Conservation (phyloP, 2,888 invertebrate genomes). For the Zaprionus bogoriensis region DNA sequence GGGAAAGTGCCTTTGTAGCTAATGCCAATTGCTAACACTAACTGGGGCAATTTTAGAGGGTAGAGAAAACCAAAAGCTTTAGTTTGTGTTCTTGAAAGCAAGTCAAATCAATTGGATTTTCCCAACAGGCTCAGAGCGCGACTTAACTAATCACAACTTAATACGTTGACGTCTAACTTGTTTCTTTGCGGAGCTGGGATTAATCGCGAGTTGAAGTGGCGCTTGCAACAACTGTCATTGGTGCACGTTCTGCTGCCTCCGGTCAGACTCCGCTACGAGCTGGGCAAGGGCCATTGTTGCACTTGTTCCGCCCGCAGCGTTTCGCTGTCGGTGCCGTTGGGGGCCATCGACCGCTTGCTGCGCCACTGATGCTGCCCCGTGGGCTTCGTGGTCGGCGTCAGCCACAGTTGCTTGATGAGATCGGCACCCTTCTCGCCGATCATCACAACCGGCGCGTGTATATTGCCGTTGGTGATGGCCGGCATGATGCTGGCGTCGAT, state of each 20-base stretch:
- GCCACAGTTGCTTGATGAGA: conserved; percentile 89
- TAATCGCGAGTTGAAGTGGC: not conserved
- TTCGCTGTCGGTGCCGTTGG: not conserved
- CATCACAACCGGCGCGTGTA: conserved; percentile 94
- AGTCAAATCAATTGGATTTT: no score
- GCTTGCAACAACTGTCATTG: conserved; percentile 14
- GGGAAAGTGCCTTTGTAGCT: no score
- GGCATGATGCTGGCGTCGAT: conserved; percentile 96
- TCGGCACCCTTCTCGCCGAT: conserved; percentile 94
- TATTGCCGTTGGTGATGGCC: conserved; percentile 92
- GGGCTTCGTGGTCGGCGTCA: conserved; percentile 68
- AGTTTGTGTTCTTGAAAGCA: no score
- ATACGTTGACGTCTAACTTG: not conserved
- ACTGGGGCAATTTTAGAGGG: no score
- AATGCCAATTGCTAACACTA: no score
- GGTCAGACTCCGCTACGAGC: conserved; percentile 43
- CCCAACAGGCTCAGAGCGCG: no score
- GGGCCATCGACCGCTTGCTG: conserved; percentile 33
- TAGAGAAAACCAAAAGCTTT: no score
- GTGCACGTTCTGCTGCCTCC: not conserved
- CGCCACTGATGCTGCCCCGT: conserved; percentile 34
- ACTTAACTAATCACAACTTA: no score
- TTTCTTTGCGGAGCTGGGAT: no score
- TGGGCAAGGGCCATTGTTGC: conserved; percentile 57
- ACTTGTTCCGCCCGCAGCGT: conserved; percentile 16